These are phyloP conservation scores for Acrobasis consociella DNA, from an alignment of 2,888 invertebrate genomes.

Conservation along the genomic window DNA sequence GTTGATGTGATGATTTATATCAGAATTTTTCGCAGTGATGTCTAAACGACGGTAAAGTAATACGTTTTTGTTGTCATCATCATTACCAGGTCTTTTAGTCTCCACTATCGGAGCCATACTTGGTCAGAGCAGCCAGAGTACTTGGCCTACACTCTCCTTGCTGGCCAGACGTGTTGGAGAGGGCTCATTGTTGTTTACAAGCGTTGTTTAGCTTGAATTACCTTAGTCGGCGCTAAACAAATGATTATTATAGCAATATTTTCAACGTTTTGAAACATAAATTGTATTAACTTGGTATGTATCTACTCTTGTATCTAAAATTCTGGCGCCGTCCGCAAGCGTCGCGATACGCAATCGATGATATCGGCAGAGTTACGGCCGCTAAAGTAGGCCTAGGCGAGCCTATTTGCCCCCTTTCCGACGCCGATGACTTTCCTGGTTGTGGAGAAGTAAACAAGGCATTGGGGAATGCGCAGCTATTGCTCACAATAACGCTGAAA, in stretches of 20 bases:
- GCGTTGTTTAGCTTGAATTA: too few species aligned
- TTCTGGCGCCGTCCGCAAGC: background rate
- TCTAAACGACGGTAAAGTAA: too few species aligned
- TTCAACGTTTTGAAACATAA: background rate
- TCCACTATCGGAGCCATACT: too few species aligned
- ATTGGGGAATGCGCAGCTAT: background rate
- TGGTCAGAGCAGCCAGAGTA: too few species aligned
- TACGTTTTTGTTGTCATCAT: too few species aligned
- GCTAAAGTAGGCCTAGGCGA: background rate
- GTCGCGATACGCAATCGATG: conserved; percentile 11
- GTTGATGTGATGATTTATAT: background rate
- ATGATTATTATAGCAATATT: too few species aligned
- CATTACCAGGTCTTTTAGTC: too few species aligned
- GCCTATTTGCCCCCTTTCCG: conserved; percentile 10
- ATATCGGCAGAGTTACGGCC: conserved; percentile 19
- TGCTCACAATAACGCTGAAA: background rate
- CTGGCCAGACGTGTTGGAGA: too few species aligned
- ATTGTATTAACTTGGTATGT: background rate
- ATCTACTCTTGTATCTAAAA: background rate
- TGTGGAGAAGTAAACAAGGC: background rate
- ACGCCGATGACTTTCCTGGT: background rate
- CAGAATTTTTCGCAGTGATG: too few species aligned
- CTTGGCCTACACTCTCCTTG: too few species aligned
- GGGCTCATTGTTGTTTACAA: too few species aligned
- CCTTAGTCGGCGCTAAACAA: too few species aligned